These are phyloP conservation scores for Hippoglossus hippoglossus DNA, from an alignment of 2,797 vertebrate species.

Conservation along the genomic window DNA sequence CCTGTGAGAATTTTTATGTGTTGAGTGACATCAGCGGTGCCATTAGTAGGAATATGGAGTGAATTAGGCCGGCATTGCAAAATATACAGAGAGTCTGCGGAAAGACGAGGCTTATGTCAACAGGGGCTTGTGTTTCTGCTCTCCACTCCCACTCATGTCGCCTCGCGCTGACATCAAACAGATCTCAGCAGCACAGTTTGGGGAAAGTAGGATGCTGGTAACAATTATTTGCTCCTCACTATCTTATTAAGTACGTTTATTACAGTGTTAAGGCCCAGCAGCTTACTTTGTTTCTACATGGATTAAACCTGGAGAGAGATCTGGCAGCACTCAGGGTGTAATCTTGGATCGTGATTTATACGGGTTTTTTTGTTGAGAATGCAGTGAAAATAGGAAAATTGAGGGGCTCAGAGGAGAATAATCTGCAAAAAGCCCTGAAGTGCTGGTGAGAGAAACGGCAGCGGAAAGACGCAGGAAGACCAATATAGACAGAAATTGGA, in stretches of 20 bases:
- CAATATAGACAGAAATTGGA: conserved; percentile 87
- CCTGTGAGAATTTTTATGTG: conserved; percentile 40
- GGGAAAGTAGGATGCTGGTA: conserved; percentile 46
- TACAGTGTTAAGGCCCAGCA: conserved; percentile 36
- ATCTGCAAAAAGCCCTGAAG: conserved; percentile 51
- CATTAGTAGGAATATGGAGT: conserved; percentile 66
- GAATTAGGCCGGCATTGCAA: conserved; percentile 69
- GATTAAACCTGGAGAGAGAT: conserved; percentile 53
- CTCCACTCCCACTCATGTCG: conserved; percentile 39
- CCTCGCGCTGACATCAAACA: conserved; percentile 66
- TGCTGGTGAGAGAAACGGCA: conserved; percentile 42
- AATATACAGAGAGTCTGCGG: conserved; percentile 73
- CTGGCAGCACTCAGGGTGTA: conserved; percentile 32
- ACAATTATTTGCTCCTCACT: conserved; percentile 60
- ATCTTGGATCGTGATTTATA: conserved; percentile 47
- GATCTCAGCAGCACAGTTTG: conserved; percentile 39
- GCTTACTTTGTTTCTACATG: conserved; percentile 51
- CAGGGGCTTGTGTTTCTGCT: conserved; percentile 73
- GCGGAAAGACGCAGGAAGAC: conserved; percentile 76
- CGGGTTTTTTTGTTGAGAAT: conserved; percentile 13
- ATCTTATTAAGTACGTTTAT: conserved; percentile 53
- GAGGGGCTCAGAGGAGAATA: conserved; percentile 45
- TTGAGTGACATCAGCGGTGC: conserved; percentile 64
- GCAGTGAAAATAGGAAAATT: conserved; percentile 58
- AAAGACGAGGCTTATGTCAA: conserved; percentile 66